Base-by-base conservation (phyloP, 2,113 vertebrate genomes). In the Poecile atricapillus region DNA sequence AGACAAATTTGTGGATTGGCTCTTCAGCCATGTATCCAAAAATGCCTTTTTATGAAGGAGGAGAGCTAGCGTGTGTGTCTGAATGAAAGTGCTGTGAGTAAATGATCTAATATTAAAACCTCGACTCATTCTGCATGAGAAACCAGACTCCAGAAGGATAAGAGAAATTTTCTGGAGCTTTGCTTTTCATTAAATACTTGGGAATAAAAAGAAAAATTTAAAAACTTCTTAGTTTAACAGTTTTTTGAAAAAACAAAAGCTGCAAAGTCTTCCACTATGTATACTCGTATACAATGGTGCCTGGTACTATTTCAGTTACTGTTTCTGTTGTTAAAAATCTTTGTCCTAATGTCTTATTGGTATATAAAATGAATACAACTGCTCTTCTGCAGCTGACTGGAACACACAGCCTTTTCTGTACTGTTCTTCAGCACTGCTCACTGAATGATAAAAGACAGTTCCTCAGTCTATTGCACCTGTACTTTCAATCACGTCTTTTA, bases 21-120 rank as follows among this genome's bases (percentile, higher is more conserved):
- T 94, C 39, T 84, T 89, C 86, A 93, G 83, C 86, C 86, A 89
- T 93, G 85, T 76, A 76, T 89, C 77, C 75, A 87, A 96, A 95
- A 83, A 50, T 52, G 59, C 39, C 68, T 89, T 91, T 93, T 77
- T 64, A 65, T 39, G 89, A 92, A 86, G 86, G 52, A 91, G 88
- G 81, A 92, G 86, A 83, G 30, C 73, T 93, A 80, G 58, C 27
- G 0, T 30, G 75, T 84, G 91, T 74, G 52, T 91, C 85, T 94
- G 95, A 97, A 93, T 93, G 86, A 89, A 79, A 90, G 79, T 53
- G 28, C 88, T 91, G 92, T 95, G 94, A 97, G 96, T 95, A 94
- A 91, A 89, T 62, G 70, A 70, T 87, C 95, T 97, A 63, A 82
- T 95, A 90, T 75, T 92, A 92, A 88, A 90, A 83, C 64, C 55